Percentiles rank a stretch among this genome's conserved stretches.
Evolutionary conservation across 2,113 vertebrate species (phyloP).

Genomic region (Lipotes vexillifer): DNA sequence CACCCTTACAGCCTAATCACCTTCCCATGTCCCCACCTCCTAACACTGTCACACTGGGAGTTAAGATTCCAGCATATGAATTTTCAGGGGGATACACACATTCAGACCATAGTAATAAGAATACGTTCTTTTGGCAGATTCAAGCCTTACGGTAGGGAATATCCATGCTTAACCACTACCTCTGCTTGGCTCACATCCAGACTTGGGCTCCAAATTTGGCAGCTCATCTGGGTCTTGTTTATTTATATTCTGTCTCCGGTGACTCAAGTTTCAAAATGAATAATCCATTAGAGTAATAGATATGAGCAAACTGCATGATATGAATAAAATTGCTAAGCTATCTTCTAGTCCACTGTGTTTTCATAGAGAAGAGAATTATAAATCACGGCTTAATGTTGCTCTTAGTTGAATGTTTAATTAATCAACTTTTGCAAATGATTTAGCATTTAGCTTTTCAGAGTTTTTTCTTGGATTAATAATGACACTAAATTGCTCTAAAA

Average conservation of each 20-base stretch:
- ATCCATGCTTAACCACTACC: neutral
- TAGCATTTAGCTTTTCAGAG: conserved; percentile 31
- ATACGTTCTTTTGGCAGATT: neutral
- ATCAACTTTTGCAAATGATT: conserved; percentile 44
- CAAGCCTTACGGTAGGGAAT: neutral
- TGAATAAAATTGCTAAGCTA: conserved; percentile 11
- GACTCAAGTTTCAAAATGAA: conserved; percentile 53
- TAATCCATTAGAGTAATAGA: conserved; percentile 40
- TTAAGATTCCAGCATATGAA: neutral
- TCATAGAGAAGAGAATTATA: conserved; percentile 14
- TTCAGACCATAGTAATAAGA: neutral
- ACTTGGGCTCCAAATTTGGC: neutral
- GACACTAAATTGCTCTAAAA: neutral
- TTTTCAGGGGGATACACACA: neutral
- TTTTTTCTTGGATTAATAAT: neutral
- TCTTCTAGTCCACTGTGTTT: neutral
- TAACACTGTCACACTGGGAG: neutral
- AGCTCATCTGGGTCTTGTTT: neutral
- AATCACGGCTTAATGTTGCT: conserved; percentile 23
- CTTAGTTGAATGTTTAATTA: conserved; percentile 47
- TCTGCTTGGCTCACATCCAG: conserved; percentile 1
- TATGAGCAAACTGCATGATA: conserved; percentile 15
- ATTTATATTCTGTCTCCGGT: conserved; percentile 33
- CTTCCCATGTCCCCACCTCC: neutral
- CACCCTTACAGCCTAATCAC: neutral